These are phyloP conservation scores for Rhea americana DNA, from an alignment of 2,113 vertebrate genomes.

Conservation along the genomic window DNA sequence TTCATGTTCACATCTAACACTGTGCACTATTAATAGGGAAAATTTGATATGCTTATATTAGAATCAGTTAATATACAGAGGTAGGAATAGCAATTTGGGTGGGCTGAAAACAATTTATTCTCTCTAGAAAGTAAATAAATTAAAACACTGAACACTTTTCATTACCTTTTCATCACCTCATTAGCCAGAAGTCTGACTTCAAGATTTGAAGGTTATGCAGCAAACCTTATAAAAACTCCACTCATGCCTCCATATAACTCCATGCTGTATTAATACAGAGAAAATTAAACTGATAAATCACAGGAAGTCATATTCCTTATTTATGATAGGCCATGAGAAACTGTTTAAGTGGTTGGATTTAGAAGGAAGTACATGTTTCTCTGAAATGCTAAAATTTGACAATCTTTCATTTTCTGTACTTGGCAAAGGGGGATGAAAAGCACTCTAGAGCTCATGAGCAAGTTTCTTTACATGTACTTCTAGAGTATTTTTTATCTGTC, in stretches of 20 bases:
- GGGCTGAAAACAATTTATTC: background rate
- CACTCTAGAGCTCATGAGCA: background rate
- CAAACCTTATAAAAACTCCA: background rate
- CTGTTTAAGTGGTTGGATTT: background rate
- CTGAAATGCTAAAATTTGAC: background rate
- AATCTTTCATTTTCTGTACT: background rate
- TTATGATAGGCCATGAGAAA: background rate
- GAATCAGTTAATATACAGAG: background rate
- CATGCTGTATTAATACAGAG: background rate
- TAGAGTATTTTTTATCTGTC: background rate
- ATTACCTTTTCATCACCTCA: background rate
- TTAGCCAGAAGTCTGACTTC: background rate
- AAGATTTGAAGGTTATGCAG: background rate
- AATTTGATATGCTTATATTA: constrained; percentile 1
- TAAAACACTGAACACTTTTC: background rate
- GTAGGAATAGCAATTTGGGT: background rate
- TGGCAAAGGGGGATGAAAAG: background rate
- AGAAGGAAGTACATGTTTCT: background rate
- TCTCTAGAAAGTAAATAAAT: background rate
- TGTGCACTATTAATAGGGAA: constrained; percentile 29
- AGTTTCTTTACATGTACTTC: background rate
- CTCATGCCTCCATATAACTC: background rate
- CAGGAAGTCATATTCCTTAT: background rate
- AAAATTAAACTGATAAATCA: background rate
- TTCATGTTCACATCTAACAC: constrained; percentile 34